Conservation (phyloP, 1,140 invertebrate species). For the Drosophila simulans region DNA sequence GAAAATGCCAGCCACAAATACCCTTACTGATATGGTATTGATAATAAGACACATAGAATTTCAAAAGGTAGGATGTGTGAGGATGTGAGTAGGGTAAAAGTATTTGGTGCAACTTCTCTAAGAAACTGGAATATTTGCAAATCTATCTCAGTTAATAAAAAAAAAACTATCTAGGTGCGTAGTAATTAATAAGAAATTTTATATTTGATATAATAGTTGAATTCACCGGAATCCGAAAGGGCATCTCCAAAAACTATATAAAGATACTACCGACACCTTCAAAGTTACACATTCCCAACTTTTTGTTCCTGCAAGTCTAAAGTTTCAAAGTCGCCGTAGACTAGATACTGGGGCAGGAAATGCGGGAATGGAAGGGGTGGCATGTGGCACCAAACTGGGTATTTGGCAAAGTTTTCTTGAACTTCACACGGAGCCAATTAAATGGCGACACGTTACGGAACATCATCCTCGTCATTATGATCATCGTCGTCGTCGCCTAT, state of each 20-base stretch:
- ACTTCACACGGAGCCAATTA: conserved; percentile 72
- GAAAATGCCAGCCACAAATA: conserved; percentile 20
- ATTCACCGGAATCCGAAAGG: not conserved
- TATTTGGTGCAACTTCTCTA: too few species aligned
- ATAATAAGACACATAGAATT: not conserved
- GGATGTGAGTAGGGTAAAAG: too few species aligned
- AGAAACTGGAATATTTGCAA: too few species aligned
- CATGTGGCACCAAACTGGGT: conserved; percentile 35
- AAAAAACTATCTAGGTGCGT: too few species aligned
- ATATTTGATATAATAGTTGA: too few species aligned
- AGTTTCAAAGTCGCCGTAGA: conserved; percentile 64
- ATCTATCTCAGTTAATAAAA: too few species aligned
- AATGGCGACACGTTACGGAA: conserved; percentile 74
- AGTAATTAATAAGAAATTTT: too few species aligned
- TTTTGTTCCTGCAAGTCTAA: conserved; percentile 40
- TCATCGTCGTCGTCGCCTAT: conserved; percentile 28
- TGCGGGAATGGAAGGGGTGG: conserved; percentile 11
- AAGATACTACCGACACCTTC: conserved; percentile 35
- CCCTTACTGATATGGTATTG: conserved; percentile 18
- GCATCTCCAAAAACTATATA: conserved; percentile 10
- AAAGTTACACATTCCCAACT: conserved; percentile 60
- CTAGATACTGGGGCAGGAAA: conserved; percentile 1
- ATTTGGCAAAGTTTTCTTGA: conserved; percentile 66
- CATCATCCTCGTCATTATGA: conserved; percentile 50
- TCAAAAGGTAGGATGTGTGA: too few species aligned